Percentiles rank a stretch among this genome's conserved stretches.
Evolutionary conservation across 2,113 vertebrate species (phyloP).

Genomic region (Nicator chloris): DNA sequence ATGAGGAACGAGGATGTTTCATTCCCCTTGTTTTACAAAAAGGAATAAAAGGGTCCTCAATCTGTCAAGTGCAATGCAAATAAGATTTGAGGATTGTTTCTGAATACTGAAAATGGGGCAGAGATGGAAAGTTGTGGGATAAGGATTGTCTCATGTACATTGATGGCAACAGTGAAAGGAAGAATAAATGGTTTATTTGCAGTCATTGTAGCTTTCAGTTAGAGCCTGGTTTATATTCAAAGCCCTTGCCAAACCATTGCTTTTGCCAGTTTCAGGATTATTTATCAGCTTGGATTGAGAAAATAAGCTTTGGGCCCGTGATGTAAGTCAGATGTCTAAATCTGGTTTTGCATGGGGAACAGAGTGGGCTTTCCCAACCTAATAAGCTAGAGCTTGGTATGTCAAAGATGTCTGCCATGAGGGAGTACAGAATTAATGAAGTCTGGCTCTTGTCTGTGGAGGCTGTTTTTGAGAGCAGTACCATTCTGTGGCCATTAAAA

Average conservation of each 20-base stretch:
- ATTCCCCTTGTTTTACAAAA: neutral
- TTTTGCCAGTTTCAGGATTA: constrained; percentile 1
- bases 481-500: neutral
- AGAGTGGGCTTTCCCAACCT: neutral
- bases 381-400: neutral
- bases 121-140: neutral
- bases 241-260: neutral
- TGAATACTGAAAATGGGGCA: neutral
- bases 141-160: neutral
- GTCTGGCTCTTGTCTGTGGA: neutral
- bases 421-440: neutral
- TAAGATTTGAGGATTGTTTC: neutral
- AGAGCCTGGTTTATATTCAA: neutral
- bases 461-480: neutral
- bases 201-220: neutral
- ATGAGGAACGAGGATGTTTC: neutral
- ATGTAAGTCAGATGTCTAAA: neutral
- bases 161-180: neutral
- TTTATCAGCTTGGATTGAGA: neutral
- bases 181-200: neutral
- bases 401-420: neutral
- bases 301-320: neutral
- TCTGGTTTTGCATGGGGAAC: neutral
- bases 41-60: neutral
- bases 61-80: neutral